phyloP scores from a whole-genome alignment of 64 coral and sea anemone genomes.

The Exaiptasia diaphana region DNA sequence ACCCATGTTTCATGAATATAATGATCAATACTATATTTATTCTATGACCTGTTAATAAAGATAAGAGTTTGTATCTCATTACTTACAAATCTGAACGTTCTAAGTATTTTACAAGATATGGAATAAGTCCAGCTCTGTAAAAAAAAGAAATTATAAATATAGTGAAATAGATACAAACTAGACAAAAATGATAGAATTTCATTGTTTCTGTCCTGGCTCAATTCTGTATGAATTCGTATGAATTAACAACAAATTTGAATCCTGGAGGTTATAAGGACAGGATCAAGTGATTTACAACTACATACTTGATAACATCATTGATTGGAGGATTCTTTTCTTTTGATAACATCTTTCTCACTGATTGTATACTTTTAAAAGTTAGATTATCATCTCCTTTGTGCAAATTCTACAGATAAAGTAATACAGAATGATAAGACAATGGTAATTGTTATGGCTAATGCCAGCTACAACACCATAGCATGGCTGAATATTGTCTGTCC shows the following conservation, averaged over 20 bases:
- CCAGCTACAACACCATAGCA: too few relatives aligned
- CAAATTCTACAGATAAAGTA: constrained; percentile 16
- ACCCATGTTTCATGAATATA: too few relatives aligned
- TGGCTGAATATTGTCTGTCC: too few relatives aligned
- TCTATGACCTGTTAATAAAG: too few relatives aligned
- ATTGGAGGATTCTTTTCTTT: constrained; percentile 96
- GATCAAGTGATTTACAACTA: background rate
- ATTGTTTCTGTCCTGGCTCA: background rate
- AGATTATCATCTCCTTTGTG: constrained; percentile 53
- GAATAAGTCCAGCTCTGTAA: constrained; percentile 83
- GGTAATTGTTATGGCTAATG: too few relatives aligned
- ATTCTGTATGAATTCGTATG: background rate
- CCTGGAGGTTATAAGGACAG: background rate
- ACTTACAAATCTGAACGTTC: constrained; percentile 70
- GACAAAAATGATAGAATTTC: too few relatives aligned
- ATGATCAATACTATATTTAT: too few relatives aligned
- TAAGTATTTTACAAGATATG: constrained; percentile 78
- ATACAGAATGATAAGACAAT: too few relatives aligned
- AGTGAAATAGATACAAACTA: background rate
- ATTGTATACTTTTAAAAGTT: constrained; percentile 52
- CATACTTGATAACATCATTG: constrained; percentile 92
- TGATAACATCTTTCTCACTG: constrained; percentile 84
- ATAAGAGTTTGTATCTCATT: background rate
- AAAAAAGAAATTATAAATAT: background rate
- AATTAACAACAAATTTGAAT: too few relatives aligned